Conservation (phyloP, 2,888 invertebrate species). For the Andrena marginata region DNA sequence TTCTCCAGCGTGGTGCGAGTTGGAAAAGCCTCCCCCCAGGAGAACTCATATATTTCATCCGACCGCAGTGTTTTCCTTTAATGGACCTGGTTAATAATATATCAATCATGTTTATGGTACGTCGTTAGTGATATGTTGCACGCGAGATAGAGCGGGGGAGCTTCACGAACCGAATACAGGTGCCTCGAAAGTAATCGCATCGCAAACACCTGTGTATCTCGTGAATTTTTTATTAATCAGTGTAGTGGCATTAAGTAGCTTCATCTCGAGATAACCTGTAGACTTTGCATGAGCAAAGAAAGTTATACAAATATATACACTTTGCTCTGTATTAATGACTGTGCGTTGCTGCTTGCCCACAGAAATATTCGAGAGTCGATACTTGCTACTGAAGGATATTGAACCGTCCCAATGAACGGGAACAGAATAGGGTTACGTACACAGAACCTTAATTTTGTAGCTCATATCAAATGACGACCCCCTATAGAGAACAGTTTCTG, state of each 20-base stretch:
- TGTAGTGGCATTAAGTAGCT: neutral
- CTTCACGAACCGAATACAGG: neutral
- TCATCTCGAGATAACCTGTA: neutral
- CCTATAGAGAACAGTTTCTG: conserved; percentile 33
- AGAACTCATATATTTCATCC: conserved; percentile 79
- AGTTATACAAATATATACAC: neutral
- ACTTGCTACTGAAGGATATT: neutral
- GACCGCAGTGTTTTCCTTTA: conserved; percentile 77
- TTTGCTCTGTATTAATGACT: neutral
- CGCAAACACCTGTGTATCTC: conserved; percentile 4
- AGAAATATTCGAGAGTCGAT: too few species aligned
- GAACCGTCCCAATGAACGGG: neutral
- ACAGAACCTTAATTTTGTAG: conserved; percentile 50
- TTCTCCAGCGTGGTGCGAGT: conserved; percentile 42
- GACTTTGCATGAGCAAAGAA: neutral
- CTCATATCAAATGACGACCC: conserved; percentile 24
- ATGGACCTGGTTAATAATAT: conserved; percentile 82
- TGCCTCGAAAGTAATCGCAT: conserved; percentile 21
- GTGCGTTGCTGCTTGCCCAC: too few species aligned
- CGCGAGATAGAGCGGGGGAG: neutral
- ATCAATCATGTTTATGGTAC: conserved; percentile 81
- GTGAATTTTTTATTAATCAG: neutral
- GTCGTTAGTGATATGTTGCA: conserved; percentile 44
- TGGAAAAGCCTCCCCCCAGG: conserved; percentile 62
- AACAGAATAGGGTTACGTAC: conserved; percentile 34